Base-by-base conservation (phyloP, 2,888 invertebrate genomes). In the Mellilla xanthometata region DNA sequence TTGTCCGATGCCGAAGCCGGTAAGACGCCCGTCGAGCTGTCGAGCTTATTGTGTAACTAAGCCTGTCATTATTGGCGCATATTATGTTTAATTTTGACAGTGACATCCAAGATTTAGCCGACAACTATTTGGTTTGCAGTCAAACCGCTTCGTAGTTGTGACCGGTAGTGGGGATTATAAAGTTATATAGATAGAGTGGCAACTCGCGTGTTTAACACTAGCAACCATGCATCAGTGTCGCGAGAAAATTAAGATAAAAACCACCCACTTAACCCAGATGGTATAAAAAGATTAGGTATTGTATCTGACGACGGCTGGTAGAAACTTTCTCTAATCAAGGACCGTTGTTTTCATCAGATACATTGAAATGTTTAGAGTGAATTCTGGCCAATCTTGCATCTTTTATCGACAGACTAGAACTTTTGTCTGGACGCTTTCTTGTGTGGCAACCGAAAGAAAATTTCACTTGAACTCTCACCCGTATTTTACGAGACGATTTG, bases 401-500 rank as follows among this genome's bases (percentile, higher is more conserved):
- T 12, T 15, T 45, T 40, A 45, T 33, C 15, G 15, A 6, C 15
- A 5, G 15, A n/a, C 6, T 19, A 1, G 15, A 19, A 19, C 1
- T 5, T 19, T 19, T 19, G 15, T 19, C 4, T 19, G 15, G 15
- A 5, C 23, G 10, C 23, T 22, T n/a, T 15, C 11, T 15, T 49
- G 26, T 48, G 30, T 51, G 52, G 41, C 32, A 54, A 54, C 26
- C 42, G 46, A 54, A 55, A 54, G 12, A 50, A 44, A 52, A 54
- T 62, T 65, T 71, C 61, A 57, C 60, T 62, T 55, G 48, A 42
- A 43, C 52, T 54, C 43, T 56, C 58, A 58, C 49, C 52, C 56
- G 30, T 38, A 22, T 52, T 52, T 54, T 54, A 43, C 41, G 43
- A 62, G 45, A 50, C 28, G 38, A 48, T 60, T 56, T 56, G 38